Conservation (phyloP, 2,797 vertebrate species). For the Chrosomus eos region DNA sequence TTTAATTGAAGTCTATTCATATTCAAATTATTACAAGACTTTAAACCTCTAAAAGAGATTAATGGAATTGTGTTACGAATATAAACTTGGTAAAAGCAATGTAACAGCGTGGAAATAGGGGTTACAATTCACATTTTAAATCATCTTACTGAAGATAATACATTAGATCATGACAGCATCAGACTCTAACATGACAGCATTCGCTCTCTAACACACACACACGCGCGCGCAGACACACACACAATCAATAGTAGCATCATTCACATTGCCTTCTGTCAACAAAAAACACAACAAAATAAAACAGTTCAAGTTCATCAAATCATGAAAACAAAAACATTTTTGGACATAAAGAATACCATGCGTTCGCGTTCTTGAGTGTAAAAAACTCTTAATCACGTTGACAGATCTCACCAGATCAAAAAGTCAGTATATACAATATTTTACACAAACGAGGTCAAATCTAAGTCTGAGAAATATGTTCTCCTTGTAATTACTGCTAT, state of each 20-base stretch:
- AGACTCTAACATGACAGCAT: background rate
- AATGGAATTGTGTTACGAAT: constrained; percentile 18
- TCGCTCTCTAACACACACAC: constrained; percentile 28
- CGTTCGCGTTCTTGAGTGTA: constrained; percentile 39
- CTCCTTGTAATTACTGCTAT: constrained; percentile 76
- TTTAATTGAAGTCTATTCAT: constrained; percentile 44
- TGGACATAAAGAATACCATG: constrained; percentile 30
- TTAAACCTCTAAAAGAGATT: constrained; percentile 37
- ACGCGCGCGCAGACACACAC: background rate
- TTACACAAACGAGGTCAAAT: constrained; percentile 88
- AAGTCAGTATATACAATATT: constrained; percentile 95
- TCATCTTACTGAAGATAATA: constrained; percentile 50
- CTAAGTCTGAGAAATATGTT: constrained; percentile 77
- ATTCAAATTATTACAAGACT: constrained; percentile 38
- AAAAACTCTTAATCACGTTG: constrained; percentile 35
- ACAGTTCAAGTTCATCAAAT: constrained; percentile 24
- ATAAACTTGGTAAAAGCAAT: constrained; percentile 45
- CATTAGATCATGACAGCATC: constrained; percentile 41
- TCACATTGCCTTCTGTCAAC: constrained; percentile 37
- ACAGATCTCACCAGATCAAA: constrained; percentile 54
- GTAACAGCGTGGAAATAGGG: constrained; percentile 25
- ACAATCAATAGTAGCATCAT: constrained; percentile 30
- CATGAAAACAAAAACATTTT: background rate
- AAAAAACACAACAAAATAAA: constrained; percentile 34
- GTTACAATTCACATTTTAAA: constrained; percentile 78